A percentile compares a stretch with the other conserved stretches of the same genome.
Conservation (phyloP, 2,113 vertebrate species). For the Grammomys dolichurus region DNA sequence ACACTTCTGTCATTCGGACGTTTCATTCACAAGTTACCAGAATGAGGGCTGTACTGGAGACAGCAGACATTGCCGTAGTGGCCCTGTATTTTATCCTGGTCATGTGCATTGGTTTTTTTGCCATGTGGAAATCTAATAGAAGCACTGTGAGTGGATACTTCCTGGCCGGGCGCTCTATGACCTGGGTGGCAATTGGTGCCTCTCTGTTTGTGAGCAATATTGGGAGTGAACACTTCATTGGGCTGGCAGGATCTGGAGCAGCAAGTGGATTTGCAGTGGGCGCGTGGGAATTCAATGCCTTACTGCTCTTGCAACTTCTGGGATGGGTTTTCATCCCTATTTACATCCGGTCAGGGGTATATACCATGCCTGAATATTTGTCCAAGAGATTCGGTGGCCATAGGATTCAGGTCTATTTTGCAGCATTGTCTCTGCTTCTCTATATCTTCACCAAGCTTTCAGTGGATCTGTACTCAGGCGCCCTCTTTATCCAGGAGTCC, state of each 20-base stretch:
- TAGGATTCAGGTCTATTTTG: slow-evolving; percentile 97
- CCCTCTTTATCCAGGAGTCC: slow-evolving; percentile 98
- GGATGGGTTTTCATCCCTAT: slow-evolving; percentile 99
- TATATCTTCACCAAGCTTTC: slow-evolving; percentile 99
- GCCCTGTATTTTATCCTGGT: slow-evolving; percentile 97
- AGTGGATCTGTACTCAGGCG: slow-evolving; percentile 98
- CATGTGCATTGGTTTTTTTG: slow-evolving; percentile 95
- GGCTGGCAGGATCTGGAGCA: slow-evolving; percentile 98
- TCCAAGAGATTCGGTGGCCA: slow-evolving; percentile 97
- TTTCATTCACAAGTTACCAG: slow-evolving; percentile 81
- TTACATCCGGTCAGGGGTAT: slow-evolving; percentile 97
- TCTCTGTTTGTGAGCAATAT: slow-evolving; percentile 99
- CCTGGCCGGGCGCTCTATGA: slow-evolving; percentile 98
- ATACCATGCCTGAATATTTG: slow-evolving; percentile 99
- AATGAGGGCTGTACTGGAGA: slow-evolving; percentile 94
- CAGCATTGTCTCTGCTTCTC: slow-evolving; percentile 94
- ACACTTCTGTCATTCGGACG: slow-evolving; percentile 75
- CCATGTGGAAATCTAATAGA: slow-evolving; percentile 98
- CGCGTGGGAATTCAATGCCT: slow-evolving; percentile 99
- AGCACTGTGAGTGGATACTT: slow-evolving; percentile 99
- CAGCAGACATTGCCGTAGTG: slow-evolving; percentile 96
- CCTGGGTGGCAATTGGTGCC: slow-evolving; percentile 96
- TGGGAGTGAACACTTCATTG: slow-evolving; percentile 99
- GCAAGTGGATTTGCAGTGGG: slow-evolving; percentile 98
- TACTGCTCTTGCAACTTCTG: slow-evolving; percentile 97